A percentile compares a stretch with the other conserved stretches of the same genome.
Conservation (phyloP, 2,113 vertebrate species). For the Cnemophilus loriae region DNA sequence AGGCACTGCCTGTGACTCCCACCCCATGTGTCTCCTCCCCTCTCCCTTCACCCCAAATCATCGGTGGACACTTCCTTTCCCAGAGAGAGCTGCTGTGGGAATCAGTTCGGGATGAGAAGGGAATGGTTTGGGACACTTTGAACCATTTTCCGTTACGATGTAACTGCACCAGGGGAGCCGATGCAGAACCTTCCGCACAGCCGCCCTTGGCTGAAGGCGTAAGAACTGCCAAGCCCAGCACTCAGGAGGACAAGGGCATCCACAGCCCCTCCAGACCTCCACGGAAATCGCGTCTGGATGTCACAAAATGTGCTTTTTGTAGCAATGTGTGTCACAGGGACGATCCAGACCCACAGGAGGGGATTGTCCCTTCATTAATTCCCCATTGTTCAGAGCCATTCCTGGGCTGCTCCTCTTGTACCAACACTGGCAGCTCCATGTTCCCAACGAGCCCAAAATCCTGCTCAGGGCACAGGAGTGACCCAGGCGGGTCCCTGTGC, state of each 20-base stretch:
- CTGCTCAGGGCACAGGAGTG: not conserved
- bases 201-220: fast-evolving
- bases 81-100: not conserved
- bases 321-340: not conserved
- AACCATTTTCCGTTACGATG: not conserved
- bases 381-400: not conserved
- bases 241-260: fast-evolving
- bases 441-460: not conserved
- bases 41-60: not conserved
- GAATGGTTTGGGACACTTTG: fast-evolving
- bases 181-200: not conserved
- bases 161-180: not conserved
- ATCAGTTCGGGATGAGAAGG: not conserved
- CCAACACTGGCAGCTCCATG: not conserved
- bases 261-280: not conserved
- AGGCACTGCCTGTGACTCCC: not conserved
- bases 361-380: not conserved
- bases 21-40: fast-evolving
- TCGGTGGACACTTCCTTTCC: not conserved
- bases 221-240: not conserved
- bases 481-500: not conserved
- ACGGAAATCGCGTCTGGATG: not conserved
- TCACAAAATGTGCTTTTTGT: not conserved
- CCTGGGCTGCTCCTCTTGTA: not conserved
- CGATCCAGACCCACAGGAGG: not conserved